phyloP scores from a whole-genome alignment of 2,888 invertebrate species.

The Chymomyza procnemis region DNA sequence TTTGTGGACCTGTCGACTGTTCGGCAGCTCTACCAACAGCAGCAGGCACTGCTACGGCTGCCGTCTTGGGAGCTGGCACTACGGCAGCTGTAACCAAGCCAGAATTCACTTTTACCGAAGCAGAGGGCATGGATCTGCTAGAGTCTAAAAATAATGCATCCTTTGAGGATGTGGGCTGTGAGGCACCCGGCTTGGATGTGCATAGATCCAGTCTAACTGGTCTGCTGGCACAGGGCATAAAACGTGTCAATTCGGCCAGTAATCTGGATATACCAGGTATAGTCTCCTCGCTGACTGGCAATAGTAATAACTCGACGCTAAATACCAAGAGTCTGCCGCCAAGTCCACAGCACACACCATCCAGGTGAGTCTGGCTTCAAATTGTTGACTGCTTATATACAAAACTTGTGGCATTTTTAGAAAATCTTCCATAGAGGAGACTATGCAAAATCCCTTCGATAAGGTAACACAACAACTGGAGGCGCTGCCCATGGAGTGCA shows the following conservation, averaged over 20 bases:
- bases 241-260: constrained; percentile 86
- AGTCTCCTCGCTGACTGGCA: constrained; percentile 78
- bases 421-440: constrained; percentile 82
- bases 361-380: constrained; percentile 78
- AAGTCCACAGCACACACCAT: constrained; percentile 87
- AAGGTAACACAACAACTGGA: constrained; percentile 75
- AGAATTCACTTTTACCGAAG: constrained; percentile 80
- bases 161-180: background rate
- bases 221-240: constrained; percentile 81
- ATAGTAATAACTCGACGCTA: constrained; percentile 21
- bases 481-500: constrained; percentile 64
- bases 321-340: constrained; percentile 85
- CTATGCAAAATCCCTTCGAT: constrained; percentile 81
- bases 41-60: background rate
- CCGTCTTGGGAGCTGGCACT: background rate
- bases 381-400: background rate
- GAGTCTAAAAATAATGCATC: constrained; percentile 38
- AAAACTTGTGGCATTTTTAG: constrained; percentile 61
- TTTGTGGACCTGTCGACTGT: constrained; percentile 80
- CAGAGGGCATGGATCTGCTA: constrained; percentile 51
- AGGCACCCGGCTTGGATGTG: constrained; percentile 52
- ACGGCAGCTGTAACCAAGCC: constrained; percentile 68
- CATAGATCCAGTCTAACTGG: constrained; percentile 78
- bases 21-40: constrained; percentile 41
- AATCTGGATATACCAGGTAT: constrained; percentile 83